Base-by-base conservation (phyloP, 2,888 invertebrate species). In the Gandaritis pyraliata region DNA sequence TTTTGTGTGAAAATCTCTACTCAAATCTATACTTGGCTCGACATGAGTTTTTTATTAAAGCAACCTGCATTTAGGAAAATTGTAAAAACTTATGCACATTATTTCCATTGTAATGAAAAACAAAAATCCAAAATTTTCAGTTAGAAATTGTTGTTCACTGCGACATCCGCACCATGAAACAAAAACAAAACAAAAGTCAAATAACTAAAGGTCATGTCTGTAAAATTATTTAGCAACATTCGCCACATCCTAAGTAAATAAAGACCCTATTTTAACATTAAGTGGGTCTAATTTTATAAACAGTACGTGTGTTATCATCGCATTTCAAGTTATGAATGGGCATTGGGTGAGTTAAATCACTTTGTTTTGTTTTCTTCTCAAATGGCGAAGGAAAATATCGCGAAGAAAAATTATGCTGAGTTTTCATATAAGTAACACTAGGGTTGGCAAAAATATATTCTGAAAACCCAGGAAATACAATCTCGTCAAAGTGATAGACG, bases 161-260 rank as follows among this genome's bases (percentile, higher is more conserved):
- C n/a, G n/a, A n/a, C n/a, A n/a, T n/a, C n/a, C n/a, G n/a, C n/a
- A n/a, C 10, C 8, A 16, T 8, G 11, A 43, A 43, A 16, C 43
- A 15, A 41, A 15, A 39, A 13, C 5, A 39, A 13, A n/a, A n/a
- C n/a, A n/a, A n/a, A n/a, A n/a, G n/a, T n/a, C 5, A 29, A 29
- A 29, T 39, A 39, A 43, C 43, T 43, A 41, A 15, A 39, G n/a
- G 15, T 41, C 18, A 12, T 10, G 16, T 11, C 16, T 45, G 10
- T 23, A 46, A 46, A 46, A 46, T 23, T 46, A 46, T 23, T 46
- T 62, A 70, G 54, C 69, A 71, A 72, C 67, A 70, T 69, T 65
- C 63, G 1, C 68, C 56, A 64, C 63, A 64, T 72, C 83, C 82
- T 81, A 81, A 82, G 71, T 75, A 82, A 83, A 83, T 82, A 82